Evolutionary conservation across 2,797 vertebrate genomes (phyloP).

Genomic region (Toxotes lorentzi): DNA sequence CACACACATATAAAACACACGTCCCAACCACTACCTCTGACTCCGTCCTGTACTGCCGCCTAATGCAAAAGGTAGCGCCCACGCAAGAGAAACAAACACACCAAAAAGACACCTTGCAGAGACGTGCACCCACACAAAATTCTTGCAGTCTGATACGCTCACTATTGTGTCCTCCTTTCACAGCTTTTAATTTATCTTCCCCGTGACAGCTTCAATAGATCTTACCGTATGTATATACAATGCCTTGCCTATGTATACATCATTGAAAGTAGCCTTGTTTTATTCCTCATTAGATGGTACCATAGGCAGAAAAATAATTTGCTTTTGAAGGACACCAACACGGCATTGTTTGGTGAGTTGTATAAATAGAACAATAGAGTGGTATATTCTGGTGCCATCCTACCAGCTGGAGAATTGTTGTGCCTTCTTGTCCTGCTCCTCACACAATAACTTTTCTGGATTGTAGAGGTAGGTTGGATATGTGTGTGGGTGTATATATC

Average conservation of each 20-base stretch:
- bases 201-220: conserved; percentile 55
- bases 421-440: conserved; percentile 58
- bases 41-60: conserved; percentile 73
- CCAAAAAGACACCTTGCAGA: conserved; percentile 78
- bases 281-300: conserved; percentile 38
- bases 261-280: conserved; percentile 36
- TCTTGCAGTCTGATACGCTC: conserved; percentile 65
- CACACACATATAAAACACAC: conserved; percentile 42
- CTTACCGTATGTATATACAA: conserved; percentile 31
- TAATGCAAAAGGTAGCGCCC: conserved; percentile 79
- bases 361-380: conserved; percentile 73
- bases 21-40: conserved; percentile 66
- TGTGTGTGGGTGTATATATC: conserved; percentile 39
- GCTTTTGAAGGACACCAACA: conserved; percentile 47
- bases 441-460: conserved; percentile 58
- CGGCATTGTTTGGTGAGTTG: conserved; percentile 49
- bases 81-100: conserved; percentile 74
- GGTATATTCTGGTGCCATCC: conserved; percentile 58
- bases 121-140: conserved; percentile 78
- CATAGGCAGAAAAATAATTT: conserved; percentile 35
- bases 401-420: conserved; percentile 72
- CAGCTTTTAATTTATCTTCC: conserved; percentile 68
- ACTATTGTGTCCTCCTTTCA: conserved; percentile 74
- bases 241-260: neutral
- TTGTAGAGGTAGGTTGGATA: conserved; percentile 35